Conservation (phyloP, 37 sponge, comb jelly and placozoan genomes). For the Theonella swinhoei region DNA sequence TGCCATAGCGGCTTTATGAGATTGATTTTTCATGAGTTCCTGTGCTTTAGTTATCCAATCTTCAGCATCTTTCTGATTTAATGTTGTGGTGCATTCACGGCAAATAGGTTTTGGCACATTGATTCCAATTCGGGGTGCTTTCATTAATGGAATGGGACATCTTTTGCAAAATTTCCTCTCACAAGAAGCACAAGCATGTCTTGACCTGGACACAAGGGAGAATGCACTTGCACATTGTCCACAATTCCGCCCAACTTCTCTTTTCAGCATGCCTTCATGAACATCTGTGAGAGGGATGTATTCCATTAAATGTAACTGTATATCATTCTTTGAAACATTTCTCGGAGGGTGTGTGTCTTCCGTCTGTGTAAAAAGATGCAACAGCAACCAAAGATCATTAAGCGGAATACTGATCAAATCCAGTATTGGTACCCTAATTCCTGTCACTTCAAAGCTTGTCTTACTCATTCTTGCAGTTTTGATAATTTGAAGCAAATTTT, state of each 20-base stretch:
- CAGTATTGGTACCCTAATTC: background rate
- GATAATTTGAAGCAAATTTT: background rate
- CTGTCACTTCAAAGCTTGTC: background rate
- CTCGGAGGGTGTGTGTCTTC: too few relatives aligned
- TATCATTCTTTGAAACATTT: background rate
- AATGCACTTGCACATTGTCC: background rate
- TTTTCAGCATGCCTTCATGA: background rate
- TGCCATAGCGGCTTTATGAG: background rate
- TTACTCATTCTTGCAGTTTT: background rate
- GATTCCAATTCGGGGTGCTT: background rate
- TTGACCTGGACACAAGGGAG: background rate
- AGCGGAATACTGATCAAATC: background rate
- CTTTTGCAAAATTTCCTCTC: background rate
- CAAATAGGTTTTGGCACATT: background rate
- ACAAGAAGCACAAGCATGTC: background rate
- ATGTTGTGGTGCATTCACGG: background rate
- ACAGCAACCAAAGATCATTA: background rate
- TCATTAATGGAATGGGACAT: background rate
- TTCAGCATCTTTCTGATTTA: background rate
- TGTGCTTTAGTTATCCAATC: background rate
- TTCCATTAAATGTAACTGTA: background rate
- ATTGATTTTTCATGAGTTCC: background rate
- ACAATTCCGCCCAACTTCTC: background rate
- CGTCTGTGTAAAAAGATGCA: background rate
- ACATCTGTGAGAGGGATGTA: background rate